Evolutionary conservation across 2,888 invertebrate species (phyloP), one percentile per base, ranked within the genome.

Genomic region (Agrotis clavis): DNA sequence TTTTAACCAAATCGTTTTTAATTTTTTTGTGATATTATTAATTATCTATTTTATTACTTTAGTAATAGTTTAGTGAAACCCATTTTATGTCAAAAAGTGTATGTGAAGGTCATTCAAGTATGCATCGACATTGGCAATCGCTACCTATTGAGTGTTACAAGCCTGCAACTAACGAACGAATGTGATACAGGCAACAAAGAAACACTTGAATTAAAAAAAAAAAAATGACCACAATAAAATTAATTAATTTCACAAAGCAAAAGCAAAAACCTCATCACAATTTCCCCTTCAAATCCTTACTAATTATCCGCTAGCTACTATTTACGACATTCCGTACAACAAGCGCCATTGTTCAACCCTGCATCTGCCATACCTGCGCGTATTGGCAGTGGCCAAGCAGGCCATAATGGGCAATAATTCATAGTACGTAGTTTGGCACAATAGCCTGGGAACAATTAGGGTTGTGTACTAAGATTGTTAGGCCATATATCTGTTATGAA

Each of bases 371-470:
- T 79, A 79, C 79, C 79, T 79, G 79, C 6, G 48, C 41, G 59
- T 67, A 79, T 79, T 75, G 79, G 79, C 79, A 76, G 53, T 63
- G 76, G 35, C 56, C 67, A 76, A 76, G 71, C 79, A 76, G 78
- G 16, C 71, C 59, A 65, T 79, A 79, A 79, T 79, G 79, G 79
- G 62, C 65, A 2, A 79, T 79, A 79, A 79, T 76, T 79, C 76
- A 79, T 79, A 71, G 61, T 4, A 50, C 13, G 45, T 64, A 79
- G 75, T 71, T 79, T 79, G 79, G 79, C 79, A 79, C 79, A 79
- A 79, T 79, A 35, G 79, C 64, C 25, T 53, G 67, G n/a, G 79
- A 79, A 79, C 79, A 79, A 79, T 79, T 79, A 79, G 76, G 71
- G 70, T 11, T 61, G 60, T 79, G 74, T 79, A 75, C 71, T 75